These are phyloP conservation scores for Antedon mediterranea DNA, from an alignment of 53 echinoderm and acorn worm species.

Conservation along the genomic window DNA sequence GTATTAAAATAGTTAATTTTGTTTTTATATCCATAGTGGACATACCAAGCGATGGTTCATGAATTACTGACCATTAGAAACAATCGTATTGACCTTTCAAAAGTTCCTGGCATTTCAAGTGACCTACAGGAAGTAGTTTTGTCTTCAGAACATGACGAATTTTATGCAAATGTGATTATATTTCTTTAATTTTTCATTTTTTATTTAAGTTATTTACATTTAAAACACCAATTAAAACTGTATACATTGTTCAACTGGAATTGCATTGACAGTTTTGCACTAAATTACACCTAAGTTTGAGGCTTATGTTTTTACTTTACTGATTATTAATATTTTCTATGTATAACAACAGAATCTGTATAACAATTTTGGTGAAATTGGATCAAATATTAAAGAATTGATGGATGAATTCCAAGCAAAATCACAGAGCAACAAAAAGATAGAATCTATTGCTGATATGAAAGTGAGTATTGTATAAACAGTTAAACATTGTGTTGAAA, in stretches of 20 bases:
- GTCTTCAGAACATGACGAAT: constrained; percentile 93
- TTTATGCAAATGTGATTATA: constrained; percentile 65
- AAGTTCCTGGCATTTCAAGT: constrained; percentile 71
- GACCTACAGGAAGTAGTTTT: constrained; percentile 87
- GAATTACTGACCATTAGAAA: constrained; percentile 75
- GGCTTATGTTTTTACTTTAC: neutral
- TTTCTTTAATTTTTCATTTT: no score
- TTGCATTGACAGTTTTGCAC: no score
- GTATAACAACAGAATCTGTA: constrained; percentile 78
- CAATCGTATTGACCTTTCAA: constrained; percentile 85
- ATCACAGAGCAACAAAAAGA: constrained; percentile 87
- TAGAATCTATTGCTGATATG: constrained; percentile 99
- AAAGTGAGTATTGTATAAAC: constrained; percentile 33
- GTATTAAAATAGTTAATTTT: neutral
- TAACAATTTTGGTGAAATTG: constrained; percentile 90
- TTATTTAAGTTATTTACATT: no score
- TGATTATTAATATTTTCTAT: neutral
- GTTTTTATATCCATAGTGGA: constrained; percentile 54
- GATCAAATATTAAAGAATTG: constrained; percentile 79
- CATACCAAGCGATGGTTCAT: constrained; percentile 98
- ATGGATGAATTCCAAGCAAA: constrained; percentile 99
- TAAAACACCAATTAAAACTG: no score
- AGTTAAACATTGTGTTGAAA: no score
- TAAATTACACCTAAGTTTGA: no score
- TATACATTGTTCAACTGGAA: no score